Percentiles rank a stretch among this genome's conserved stretches.
Conservation (phyloP, 2,113 vertebrate genomes). For the Paraplagusia blochii region DNA sequence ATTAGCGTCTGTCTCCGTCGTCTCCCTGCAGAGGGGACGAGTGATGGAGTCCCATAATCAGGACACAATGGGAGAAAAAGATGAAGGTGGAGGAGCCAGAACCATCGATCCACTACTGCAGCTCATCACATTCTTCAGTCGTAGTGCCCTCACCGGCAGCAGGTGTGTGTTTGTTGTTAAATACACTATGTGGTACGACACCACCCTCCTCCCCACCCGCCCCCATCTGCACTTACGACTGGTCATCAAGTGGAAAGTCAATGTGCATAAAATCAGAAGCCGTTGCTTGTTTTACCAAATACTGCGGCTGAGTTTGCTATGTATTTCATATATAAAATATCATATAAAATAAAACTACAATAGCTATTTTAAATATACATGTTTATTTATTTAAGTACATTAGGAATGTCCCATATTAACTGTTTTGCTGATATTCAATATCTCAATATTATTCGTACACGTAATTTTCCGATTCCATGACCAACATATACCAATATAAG, state of each 20-base stretch:
- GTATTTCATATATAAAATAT: too few species aligned
- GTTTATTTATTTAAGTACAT: too few species aligned
- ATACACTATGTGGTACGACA: slow-evolving; percentile 15
- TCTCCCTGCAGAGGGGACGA: slow-evolving; percentile 54
- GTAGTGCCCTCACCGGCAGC: slow-evolving; percentile 85
- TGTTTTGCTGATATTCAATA: too few species aligned
- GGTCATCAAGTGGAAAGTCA: slow-evolving; percentile 13
- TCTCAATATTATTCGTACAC: too few species aligned
- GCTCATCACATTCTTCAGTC: slow-evolving; percentile 91
- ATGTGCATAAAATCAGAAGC: slow-evolving; percentile 10
- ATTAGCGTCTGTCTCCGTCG: slow-evolving; percentile 13
- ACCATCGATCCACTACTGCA: slow-evolving; percentile 89
- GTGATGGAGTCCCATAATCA: slow-evolving; percentile 35
- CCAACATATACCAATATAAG: too few species aligned
- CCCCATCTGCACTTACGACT: slow-evolving; percentile 17
- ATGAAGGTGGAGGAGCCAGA: slow-evolving; percentile 76
- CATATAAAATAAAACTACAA: too few species aligned
- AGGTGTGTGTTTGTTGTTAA: slow-evolving; percentile 48
- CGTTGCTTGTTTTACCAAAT: background rate
- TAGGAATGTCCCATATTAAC: too few species aligned
- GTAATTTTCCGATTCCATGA: too few species aligned
- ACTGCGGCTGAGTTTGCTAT: too few species aligned
- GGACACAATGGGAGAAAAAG: slow-evolving; percentile 70
- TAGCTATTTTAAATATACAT: too few species aligned
- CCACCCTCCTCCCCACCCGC: too few species aligned